These are phyloP conservation scores for Brachionus sp. DNA, from an alignment of 1,140 invertebrate genomes.

Conservation along the genomic window DNA sequence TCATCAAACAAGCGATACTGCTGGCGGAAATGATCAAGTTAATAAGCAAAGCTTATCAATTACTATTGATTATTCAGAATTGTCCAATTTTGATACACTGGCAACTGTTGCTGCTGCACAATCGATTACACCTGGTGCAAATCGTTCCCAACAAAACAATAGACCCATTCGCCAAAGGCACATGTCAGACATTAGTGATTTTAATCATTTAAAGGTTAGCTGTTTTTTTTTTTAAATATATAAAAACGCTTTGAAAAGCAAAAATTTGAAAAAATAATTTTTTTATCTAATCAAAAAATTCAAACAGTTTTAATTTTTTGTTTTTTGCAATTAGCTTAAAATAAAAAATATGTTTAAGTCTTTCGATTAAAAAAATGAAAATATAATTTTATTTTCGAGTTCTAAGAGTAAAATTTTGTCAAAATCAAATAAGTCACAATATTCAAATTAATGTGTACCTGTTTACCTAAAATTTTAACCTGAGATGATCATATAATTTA, in stretches of 20 bases:
- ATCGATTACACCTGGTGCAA: neutral
- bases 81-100: constrained; percentile 35
- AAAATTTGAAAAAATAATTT: neutral
- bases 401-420: no score
- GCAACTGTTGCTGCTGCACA: constrained; percentile 42
- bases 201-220: neutral
- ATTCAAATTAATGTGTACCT: no score
- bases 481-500: no score
- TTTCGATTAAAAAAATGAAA: no score
- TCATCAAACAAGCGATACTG: neutral
- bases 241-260: no score
- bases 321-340: no score
- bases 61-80: constrained; percentile 10
- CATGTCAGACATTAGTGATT: constrained; percentile 5
- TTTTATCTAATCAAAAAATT: neutral
- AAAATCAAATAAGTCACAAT: no score
- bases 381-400: no score
- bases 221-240: neutral
- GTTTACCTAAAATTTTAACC: no score
- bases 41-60: neutral
- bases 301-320: no score
- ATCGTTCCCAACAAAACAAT: neutral
- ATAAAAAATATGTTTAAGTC: no score
- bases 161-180: constrained; percentile 22
- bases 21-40: neutral